Conservation (phyloP, 2,113 vertebrate species). For the Taurulus bubalis region DNA sequence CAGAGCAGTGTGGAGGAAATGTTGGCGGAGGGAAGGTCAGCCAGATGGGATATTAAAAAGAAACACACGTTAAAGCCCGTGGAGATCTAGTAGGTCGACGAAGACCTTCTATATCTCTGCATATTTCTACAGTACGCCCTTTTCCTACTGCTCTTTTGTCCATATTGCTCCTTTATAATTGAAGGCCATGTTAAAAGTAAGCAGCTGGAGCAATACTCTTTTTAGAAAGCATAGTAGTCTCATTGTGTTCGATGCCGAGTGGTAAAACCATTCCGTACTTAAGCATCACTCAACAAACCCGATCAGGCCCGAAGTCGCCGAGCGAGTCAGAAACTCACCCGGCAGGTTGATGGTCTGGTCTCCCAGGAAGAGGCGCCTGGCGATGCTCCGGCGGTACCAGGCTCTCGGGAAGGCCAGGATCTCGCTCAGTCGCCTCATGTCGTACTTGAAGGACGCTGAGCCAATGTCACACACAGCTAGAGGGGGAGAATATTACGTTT, state of each 20-base stretch:
- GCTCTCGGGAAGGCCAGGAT: slow-evolving; percentile 97
- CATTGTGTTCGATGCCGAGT: background rate
- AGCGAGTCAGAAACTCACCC: slow-evolving; percentile 67
- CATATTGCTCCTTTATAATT: background rate
- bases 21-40: slow-evolving; percentile 41
- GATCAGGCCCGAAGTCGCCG: background rate
- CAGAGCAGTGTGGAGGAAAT: slow-evolving; percentile 11
- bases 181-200: background rate
- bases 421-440: slow-evolving; percentile 98
- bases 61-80: background rate
- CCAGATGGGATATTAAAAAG: slow-evolving; percentile 42
- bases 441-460: slow-evolving; percentile 98
- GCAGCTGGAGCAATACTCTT: background rate
- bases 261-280: background rate
- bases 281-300: background rate
- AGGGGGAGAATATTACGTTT: background rate
- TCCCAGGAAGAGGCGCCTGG: slow-evolving; percentile 94
- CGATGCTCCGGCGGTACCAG: slow-evolving; percentile 98
- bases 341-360: slow-evolving; percentile 98
- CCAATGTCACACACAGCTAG: slow-evolving; percentile 98
- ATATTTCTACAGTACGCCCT: background rate
- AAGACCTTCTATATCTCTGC: background rate
- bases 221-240: background rate
- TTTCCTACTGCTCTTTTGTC: background rate
- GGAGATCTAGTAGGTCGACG: background rate